Evolutionary conservation across 2,797 vertebrate genomes (phyloP), one percentile per base, ranked within the genome.

Genomic region (Apodemus agrarius): DNA sequence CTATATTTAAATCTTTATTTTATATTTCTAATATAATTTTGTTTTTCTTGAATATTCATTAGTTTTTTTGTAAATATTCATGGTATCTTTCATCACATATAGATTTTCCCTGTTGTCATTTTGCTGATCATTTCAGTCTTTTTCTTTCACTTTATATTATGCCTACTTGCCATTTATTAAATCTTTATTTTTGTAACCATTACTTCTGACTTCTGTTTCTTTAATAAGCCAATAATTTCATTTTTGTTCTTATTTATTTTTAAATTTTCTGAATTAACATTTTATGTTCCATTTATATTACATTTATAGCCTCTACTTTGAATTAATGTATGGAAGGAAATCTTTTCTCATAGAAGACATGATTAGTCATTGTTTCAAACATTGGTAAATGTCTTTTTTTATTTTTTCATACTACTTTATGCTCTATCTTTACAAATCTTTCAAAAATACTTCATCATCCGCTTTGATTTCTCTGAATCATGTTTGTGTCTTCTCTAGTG

Each of bases 201-300:
- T 29, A 63, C 69, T 92, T 87, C 24, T 82, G 7, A 24, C 26
- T 43, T 67, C 22, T 63, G 16, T 78, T 10, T 93, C 57, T 79
- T 14, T 69, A 85, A 49, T 83, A 52, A 69, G 63, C 40, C 46
- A 80, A 79, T 78, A 57, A 78, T 85, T 94, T 81, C 21, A 12
- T 90, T 93, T 91, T 52, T 6, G 17, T 90, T 57, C 57, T 49
- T 78, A 17, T 93, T 93, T 31, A 78, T 46, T 97, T 92, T 67
- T 5, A 96, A 22, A 61, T 90, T 85, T 97, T 90, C 49, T 83
- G n/a, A 88, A 79, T 92, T 57, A 81, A 49, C 49, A 9, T 49
- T 85, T 96, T 65, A 31, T 2, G 22, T 84, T 75, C 69, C 29
- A 85, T 19, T 19, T 69, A 69, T n/a, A 46, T 17, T 80, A 83